Evolutionary conservation across 2,797 vertebrate species (phyloP).

Genomic region (Catamblyrhynchus diadema): DNA sequence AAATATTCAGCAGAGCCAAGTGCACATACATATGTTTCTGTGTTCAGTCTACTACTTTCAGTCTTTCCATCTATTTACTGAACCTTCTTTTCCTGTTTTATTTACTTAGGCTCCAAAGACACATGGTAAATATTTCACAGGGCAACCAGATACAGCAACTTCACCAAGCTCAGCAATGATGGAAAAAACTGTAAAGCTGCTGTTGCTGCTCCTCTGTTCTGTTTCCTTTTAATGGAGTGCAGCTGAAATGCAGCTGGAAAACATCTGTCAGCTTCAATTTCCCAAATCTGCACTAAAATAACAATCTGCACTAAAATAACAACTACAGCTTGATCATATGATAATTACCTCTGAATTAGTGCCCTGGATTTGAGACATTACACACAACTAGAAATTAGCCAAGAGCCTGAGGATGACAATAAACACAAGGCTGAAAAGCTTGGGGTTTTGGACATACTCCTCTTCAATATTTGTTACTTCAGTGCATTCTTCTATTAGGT

Average conservation of each 20-base stretch:
- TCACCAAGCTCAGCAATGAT: background rate
- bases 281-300: conserved; percentile 65
- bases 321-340: conserved; percentile 58
- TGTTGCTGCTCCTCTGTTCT: background rate
- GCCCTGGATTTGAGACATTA: conserved; percentile 31
- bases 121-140: conserved; percentile 25
- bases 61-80: background rate
- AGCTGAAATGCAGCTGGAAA: conserved; percentile 68
- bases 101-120: conserved; percentile 31
- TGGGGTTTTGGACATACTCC: background rate
- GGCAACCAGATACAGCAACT: conserved; percentile 17
- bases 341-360: conserved; percentile 66
- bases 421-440: conserved; percentile 48
- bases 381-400: conserved; percentile 53
- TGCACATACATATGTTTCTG: background rate
- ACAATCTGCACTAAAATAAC: conserved; percentile 64
- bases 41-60: background rate
- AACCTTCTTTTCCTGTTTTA: conserved; percentile 43
- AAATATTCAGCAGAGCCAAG: background rate
- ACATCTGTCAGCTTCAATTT: conserved; percentile 68
- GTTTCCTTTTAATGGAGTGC: conserved; percentile 39
- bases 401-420: conserved; percentile 58
- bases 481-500: background rate
- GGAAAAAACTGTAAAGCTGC: conserved; percentile 33
- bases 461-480: conserved; percentile 12